Evolutionary conservation across 2,888 invertebrate species (phyloP), one percentile per base, ranked within the genome.

Genomic region (Meloe dianella): DNA sequence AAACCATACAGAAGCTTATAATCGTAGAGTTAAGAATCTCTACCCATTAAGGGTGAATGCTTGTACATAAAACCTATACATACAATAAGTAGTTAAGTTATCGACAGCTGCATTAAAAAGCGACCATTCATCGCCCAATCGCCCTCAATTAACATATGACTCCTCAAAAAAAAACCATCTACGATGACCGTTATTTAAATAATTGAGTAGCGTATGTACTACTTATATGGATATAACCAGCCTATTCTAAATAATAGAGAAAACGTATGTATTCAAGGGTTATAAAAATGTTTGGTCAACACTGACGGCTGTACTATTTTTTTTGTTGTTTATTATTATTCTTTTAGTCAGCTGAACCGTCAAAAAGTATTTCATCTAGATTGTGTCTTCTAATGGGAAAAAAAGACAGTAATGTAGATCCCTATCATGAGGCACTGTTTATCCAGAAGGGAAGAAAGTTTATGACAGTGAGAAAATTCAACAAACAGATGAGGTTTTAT

Each of bases 141-240:
- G 73, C 71, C 69, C 73, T 47, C 77, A 78, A 78, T 77, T 77
- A 78, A 78, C 78, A 77, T 77, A 74, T 74, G 76, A 77, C 77
- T 75, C 74, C 72, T 61, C 70, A 71, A 67, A 47, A 47, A 47
- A 47, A 20, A 20, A 20, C 2, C 3, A 71, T 62, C 68, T 70
- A 74, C 73, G 70, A 68, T 69, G 67, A 67, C 73, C 71, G 74
- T 75, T 73, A 75, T 77, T 77, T 77, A 75, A 77, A 77, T 77
- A 77, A 77, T 76, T 77, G 75, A 71, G 72, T 70, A 68, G 70
- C 74, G 74, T 74, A 76, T 75, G 75, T 72, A 73, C 56, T 54
- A 32, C 66, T 59, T n/a, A n/a, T n/a, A n/a, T n/a, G n/a, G n/a
- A 57, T 47, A 47, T 12, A 35, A 35, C 60, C 38, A 65, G 54